Base-by-base conservation (phyloP, 2,888 invertebrate genomes). In the Kuschelorhynchus macadamiae region DNA sequence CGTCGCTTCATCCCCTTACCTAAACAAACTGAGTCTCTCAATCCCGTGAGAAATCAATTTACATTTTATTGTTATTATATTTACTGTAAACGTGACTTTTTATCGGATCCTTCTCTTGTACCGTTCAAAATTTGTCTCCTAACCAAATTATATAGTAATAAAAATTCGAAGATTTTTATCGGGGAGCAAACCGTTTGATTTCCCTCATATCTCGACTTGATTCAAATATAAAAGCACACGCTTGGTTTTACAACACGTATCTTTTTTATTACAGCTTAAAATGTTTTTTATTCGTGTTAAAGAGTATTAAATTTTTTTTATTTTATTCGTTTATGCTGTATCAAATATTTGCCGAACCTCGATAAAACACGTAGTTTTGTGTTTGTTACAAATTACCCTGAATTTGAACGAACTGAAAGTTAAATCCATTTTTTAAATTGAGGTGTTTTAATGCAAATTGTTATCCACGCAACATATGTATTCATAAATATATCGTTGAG, bases 21-120 rank as follows among this genome's bases (percentile, higher is more conserved):
- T 78, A 74, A 73, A 76, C 76, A 76, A 77, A 75, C 74, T 77
- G 71, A 72, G 74, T 79, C 75, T 75, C 71, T 49, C 77, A 78
- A 79, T 80, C 81, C 81, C 81, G 79, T 81, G 82, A 81, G 81
- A 82, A 81, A 82, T 82, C 82, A 82, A 82, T 82, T 82, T 81
- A 75, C 77, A 79, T 81, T 82, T 82, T 82, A 82, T 82, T 82
- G 81, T 81, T 82, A 81, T 82, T 81, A 81, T 81, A 81, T 82
- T 81, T 81, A 82, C 81, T 81, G 74, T 77, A 80, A 81, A 80
- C 79, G 80, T 76, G 78, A 74, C 75, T 77, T 77, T 65, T 66
- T 66, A 77, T 80, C 78, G 77, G 76, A 76, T 77, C 74, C 72
- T 72, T 73, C 75, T 68, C 73, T 71, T 76, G 71, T 68, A 75